These are phyloP conservation scores for Mormoops blainvillei DNA, from an alignment of 2,113 vertebrate species.

Conservation along the genomic window DNA sequence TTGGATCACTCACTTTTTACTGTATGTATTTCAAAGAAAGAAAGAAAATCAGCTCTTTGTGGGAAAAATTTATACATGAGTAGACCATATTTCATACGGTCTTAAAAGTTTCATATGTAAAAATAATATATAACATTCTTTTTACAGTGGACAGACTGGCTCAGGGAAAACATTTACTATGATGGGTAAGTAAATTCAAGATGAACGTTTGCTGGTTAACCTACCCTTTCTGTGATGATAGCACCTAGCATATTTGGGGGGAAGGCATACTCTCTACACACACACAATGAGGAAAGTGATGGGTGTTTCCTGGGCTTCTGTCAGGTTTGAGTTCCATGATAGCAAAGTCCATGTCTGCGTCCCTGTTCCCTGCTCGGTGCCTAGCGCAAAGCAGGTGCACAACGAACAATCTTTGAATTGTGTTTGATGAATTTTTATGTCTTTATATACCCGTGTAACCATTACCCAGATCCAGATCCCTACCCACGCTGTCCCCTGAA, in stretches of 20 bases:
- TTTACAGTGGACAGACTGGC: slow-evolving; percentile 92
- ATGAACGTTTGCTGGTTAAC: neutral
- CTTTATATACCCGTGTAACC: neutral
- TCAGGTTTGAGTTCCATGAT: neutral
- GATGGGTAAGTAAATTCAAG: slow-evolving; percentile 87
- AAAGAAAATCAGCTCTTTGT: neutral
- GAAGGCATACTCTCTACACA: neutral
- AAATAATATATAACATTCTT: slow-evolving; percentile 29
- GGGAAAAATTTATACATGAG: neutral
- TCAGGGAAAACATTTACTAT: slow-evolving; percentile 99
- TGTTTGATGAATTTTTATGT: neutral
- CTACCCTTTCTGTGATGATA: neutral
- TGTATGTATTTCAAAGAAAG: neutral
- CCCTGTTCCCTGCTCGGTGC: neutral
- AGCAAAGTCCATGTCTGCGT: neutral
- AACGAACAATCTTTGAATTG: neutral
- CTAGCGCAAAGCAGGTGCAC: neutral
- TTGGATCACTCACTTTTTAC: neutral
- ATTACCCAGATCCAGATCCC: neutral
- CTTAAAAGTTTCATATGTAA: slow-evolving; percentile 18
- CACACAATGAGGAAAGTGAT: too few relatives aligned
- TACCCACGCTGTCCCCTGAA: too few relatives aligned
- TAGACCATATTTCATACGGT: neutral
- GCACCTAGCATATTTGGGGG: neutral
- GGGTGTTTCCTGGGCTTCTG: neutral